phyloP scores from a whole-genome alignment of 2,113 vertebrate species.

The Synchiropus splendidus region DNA sequence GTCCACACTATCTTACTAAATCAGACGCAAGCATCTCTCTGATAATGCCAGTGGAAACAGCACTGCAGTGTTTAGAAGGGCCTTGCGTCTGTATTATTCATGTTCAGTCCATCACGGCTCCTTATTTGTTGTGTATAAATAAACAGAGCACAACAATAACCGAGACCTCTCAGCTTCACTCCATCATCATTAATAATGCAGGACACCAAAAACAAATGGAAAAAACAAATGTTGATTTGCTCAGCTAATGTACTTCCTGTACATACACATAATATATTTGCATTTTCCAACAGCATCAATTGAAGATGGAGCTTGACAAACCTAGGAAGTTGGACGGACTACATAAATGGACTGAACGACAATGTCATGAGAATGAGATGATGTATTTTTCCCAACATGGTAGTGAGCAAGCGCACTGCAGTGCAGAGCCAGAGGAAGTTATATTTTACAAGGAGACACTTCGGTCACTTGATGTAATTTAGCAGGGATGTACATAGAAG shows the following conservation, averaged over 20 bases:
- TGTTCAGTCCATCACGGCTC: conserved; percentile 6
- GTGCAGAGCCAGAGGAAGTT: conserved; percentile 1
- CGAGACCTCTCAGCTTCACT: conserved; percentile 5
- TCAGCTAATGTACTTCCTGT: no score
- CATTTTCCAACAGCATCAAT: no score
- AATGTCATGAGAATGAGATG: no score
- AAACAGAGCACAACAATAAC: conserved; percentile 11
- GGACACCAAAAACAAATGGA: conserved; percentile 2
- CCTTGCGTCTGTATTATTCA: conserved; percentile 29
- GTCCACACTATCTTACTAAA: no score
- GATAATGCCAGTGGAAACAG: no score
- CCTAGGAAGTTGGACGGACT: no score
- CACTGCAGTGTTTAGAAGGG: conserved; percentile 2
- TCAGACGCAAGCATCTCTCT: no score
- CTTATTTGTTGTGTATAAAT: conserved; percentile 16
- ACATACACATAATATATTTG: no score
- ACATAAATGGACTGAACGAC: no score
- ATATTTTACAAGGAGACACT: conserved; percentile 32
- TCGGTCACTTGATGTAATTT: conserved; percentile 42
- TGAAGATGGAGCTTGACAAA: no score
- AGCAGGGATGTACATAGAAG: conserved; percentile 30
- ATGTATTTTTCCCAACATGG: not conserved
- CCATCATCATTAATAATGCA: conserved; percentile 26
- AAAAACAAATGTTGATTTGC: conserved; percentile 3
- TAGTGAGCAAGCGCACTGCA: conserved; percentile 12